Evolutionary conservation across 1,140 invertebrate species (phyloP), one percentile per base, ranked within the genome.

Genomic region (Steinernema khuongi): DNA sequence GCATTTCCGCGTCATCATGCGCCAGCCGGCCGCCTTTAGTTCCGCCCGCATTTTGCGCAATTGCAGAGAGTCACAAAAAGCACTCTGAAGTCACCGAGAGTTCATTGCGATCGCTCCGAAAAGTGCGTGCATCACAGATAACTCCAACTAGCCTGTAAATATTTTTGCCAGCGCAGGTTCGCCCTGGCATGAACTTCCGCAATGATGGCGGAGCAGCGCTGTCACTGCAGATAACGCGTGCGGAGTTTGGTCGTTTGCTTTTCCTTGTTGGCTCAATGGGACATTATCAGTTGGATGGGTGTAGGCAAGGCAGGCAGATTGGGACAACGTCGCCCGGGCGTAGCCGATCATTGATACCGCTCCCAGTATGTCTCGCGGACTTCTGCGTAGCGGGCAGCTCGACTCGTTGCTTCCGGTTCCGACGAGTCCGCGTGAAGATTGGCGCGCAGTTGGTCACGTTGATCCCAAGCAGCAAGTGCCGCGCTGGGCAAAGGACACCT

Each of bases 91-190:
- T 60, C 50, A 60, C 14, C 26, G 50, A 60, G 50, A 22, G 50
- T 60, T 60, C 50, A 60, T 22, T 60, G 50, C 50, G 50, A 60
- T 60, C 50, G 22, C 11, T 26, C 50, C 50, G 50, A 41, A 60
- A 60, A 11, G 50, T 60, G 22, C 50, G 50, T 22, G 36, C 36
- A n/a, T 41, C 7, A n/a, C 36, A 41, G 36, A 60, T 17, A 60
- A 26, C 50, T 60, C 4, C 11, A 11, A 17, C 19, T 60, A 7
- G 14, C 11, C 14, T 17, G 50, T 26, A 60, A 60, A 60, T 60
- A 60, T 60, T 60, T 60, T n/a, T 22, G 50, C 50, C 50, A 14
- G 14, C 36, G 36, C 36, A 41, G 7, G 36, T 41, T 60, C 26
- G 50, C 50, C 11, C 14, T 60, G 14, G 7, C 4, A 2, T 60